These are phyloP conservation scores for Zaprionus camerounensis DNA, from an alignment of 1,140 invertebrate genomes.

Conservation along the genomic window DNA sequence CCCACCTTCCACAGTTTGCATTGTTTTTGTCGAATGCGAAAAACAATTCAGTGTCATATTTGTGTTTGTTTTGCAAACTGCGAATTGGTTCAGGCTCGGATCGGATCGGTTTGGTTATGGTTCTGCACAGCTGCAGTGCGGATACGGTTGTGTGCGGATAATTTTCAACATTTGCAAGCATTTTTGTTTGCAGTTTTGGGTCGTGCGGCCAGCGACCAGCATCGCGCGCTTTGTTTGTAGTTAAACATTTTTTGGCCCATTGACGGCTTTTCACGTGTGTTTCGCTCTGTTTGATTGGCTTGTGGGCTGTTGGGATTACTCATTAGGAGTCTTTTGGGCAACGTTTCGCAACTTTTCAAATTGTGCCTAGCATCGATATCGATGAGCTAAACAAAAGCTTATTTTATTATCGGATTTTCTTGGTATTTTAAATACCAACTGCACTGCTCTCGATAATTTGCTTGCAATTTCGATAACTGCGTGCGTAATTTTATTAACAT, in stretches of 20 bases:
- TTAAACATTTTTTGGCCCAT: conserved; percentile 40
- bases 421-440: neutral
- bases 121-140: neutral
- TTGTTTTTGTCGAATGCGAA: conserved; percentile 49
- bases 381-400: neutral
- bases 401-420: neutral
- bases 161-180: conserved; percentile 64
- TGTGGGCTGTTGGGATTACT: conserved; percentile 42
- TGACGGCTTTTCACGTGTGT: conserved; percentile 39
- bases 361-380: neutral
- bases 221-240: conserved; percentile 49
- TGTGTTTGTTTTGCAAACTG: conserved; percentile 63
- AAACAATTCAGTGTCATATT: conserved; percentile 79
- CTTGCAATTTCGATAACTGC: too few relatives aligned
- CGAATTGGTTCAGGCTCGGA: conserved; percentile 11
- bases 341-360: neutral
- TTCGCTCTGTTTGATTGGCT: conserved; percentile 39
- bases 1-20: conserved; percentile 8
- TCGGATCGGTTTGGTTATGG: neutral
- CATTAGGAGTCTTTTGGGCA: conserved; percentile 28
- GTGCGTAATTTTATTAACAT: too few relatives aligned
- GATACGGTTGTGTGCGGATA: conserved; percentile 54
- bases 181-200: conserved; percentile 56
- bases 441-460: neutral
- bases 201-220: conserved; percentile 14